A percentile compares a stretch with the other conserved stretches of the same genome.
These are phyloP conservation scores for Clarias fuscus DNA, from an alignment of 2,797 vertebrate genomes.

Conservation along the genomic window DNA sequence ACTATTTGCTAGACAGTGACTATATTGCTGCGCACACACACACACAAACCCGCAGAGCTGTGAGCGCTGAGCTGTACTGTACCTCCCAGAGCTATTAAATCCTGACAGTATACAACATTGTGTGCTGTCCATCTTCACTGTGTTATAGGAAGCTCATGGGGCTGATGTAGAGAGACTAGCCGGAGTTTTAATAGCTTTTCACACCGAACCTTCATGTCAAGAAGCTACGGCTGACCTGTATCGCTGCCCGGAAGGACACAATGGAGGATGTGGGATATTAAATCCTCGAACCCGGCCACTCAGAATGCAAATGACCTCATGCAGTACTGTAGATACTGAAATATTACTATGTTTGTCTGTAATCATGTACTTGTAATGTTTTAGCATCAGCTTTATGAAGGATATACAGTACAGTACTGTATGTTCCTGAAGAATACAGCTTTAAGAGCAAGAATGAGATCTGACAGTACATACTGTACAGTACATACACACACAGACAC, in stretches of 20 bases:
- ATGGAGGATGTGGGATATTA: not conserved
- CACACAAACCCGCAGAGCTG: constrained; percentile 14
- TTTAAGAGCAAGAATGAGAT: not conserved
- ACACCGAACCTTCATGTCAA: constrained; percentile 48
- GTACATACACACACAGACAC: too few species aligned
- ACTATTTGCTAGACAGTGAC: constrained; percentile 42
- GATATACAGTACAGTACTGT: not conserved
- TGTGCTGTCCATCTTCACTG: constrained; percentile 57
- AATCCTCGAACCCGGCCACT: not conserved
- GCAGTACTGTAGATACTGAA: not conserved
- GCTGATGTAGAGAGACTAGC: constrained; percentile 38
- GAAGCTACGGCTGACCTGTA: constrained; percentile 38
- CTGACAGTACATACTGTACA: too few species aligned
- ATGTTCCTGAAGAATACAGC: not conserved
- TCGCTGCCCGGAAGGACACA: constrained; percentile 26
- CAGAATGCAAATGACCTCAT: not conserved
- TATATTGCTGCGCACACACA: constrained; percentile 42
- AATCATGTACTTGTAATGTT: not conserved
- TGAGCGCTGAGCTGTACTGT: constrained; percentile 37
- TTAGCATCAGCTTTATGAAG: not conserved
- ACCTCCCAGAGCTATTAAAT: constrained; percentile 64
- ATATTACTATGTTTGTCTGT: not conserved
- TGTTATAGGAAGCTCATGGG: constrained; percentile 52
- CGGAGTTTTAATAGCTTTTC: constrained; percentile 60
- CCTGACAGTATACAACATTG: constrained; percentile 57